A percentile compares a stretch with the other conserved stretches of the same genome.
phyloP scores from a whole-genome alignment of 64 coral and sea anemone genomes.

The Pocillopora verrucosa region DNA sequence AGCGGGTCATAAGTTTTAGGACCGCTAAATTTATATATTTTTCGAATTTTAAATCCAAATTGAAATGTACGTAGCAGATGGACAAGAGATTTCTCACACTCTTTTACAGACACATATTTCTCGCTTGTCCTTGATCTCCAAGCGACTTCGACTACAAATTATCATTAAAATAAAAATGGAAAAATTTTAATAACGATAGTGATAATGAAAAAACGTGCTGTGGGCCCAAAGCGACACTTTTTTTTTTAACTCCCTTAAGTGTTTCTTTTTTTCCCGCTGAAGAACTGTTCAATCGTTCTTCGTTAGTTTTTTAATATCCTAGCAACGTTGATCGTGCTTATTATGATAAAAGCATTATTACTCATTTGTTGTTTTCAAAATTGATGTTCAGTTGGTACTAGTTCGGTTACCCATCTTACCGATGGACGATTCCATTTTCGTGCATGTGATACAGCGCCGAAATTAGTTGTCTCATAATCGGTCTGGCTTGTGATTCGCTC shows the following conservation, averaged over 20 bases:
- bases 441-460: constrained; percentile 86
- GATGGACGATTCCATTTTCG: constrained; percentile 84
- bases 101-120: constrained; percentile 23
- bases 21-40: neutral
- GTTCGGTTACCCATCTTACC: constrained; percentile 52
- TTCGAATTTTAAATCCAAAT: neutral
- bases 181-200: neutral
- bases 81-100: neutral
- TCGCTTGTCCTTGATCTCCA: constrained; percentile 24
- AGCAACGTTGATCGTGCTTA: neutral
- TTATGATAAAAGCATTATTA: neutral
- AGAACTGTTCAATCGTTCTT: neutral
- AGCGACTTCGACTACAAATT: constrained; percentile 12
- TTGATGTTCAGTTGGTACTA: neutral
- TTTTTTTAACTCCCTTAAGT: neutral
- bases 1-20: neutral
- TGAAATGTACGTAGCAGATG: neutral
- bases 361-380: neutral
- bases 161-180: neutral
- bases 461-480: constrained; percentile 78
- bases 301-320: neutral
- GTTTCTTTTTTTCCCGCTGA: neutral
- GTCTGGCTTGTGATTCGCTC: constrained; percentile 85
- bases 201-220: neutral
- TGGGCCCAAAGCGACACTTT: neutral